phyloP scores from a whole-genome alignment of 1,140 invertebrate genomes.

The Sinonovacula constricta region DNA sequence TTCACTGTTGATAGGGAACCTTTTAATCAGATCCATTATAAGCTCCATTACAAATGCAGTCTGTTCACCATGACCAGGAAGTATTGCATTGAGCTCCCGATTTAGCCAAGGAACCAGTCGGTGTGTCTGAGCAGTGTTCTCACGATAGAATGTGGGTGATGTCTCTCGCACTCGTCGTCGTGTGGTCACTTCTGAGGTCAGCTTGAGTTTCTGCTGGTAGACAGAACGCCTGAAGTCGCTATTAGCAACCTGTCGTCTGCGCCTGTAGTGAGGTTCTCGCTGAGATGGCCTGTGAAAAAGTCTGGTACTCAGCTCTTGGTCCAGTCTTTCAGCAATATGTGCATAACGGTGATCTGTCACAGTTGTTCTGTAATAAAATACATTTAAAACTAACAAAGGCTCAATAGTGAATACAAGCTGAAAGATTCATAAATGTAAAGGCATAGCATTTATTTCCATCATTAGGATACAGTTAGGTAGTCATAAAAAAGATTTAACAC shows the following conservation, averaged over 20 bases:
- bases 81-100: constrained; percentile 88
- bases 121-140: constrained; percentile 88
- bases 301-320: constrained; percentile 40
- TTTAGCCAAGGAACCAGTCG: constrained; percentile 92
- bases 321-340: constrained; percentile 6
- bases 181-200: constrained; percentile 77
- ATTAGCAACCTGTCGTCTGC: constrained; percentile 64
- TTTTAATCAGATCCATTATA: constrained; percentile 85
- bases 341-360: constrained; percentile 63
- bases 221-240: constrained; percentile 84
- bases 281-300: constrained; percentile 56
- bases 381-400: no score
- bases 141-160: constrained; percentile 85
- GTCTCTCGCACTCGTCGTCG: constrained; percentile 68
- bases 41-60: constrained; percentile 83
- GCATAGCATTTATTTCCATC: no score
- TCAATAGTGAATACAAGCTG: no score
- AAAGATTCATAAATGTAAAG: no score
- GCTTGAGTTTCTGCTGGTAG: constrained; percentile 89
- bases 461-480: no score
- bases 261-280: constrained; percentile 47
- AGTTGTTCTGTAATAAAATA: constrained; percentile 63
- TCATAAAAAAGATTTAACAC: no score
- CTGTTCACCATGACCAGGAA: constrained; percentile 81
- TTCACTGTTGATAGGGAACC: constrained; percentile 85